Evolutionary conservation across 1,140 invertebrate species (phyloP).

Genomic region (Aphelinus atriplicis): DNA sequence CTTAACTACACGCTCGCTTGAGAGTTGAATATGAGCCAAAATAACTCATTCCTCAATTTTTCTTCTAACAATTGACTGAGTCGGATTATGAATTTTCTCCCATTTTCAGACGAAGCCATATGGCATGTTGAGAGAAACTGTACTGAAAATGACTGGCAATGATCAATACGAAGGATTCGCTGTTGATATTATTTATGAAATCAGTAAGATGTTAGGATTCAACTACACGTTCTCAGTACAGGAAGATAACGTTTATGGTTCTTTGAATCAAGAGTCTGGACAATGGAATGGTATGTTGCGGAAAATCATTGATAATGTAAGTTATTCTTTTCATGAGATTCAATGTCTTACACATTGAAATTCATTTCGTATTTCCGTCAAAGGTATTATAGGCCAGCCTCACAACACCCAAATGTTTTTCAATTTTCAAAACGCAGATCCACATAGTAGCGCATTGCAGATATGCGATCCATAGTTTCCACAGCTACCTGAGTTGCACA

Average conservation of each 20-base stretch:
- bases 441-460: too few relatives aligned
- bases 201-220: conserved; percentile 82
- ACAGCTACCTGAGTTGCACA: too few relatives aligned
- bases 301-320: conserved; percentile 80
- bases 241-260: conserved; percentile 80
- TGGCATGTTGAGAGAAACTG: conserved; percentile 83
- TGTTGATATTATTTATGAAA: conserved; percentile 81
- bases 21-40: background rate
- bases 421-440: too few relatives aligned
- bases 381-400: too few relatives aligned
- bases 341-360: background rate
- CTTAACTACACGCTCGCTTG: background rate
- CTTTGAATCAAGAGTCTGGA: conserved; percentile 69
- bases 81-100: background rate
- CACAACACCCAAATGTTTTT: too few relatives aligned
- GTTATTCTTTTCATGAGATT: conserved; percentile 41
- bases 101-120: conserved; percentile 80
- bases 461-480: too few relatives aligned
- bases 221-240: conserved; percentile 87
- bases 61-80: conserved; percentile 16
- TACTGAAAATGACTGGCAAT: conserved; percentile 78
- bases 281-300: conserved; percentile 92
- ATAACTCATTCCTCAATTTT: background rate
- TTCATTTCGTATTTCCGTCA: background rate
- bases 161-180: conserved; percentile 85